Percentiles rank a stretch among this genome's conserved stretches.
Evolutionary conservation across 2,797 vertebrate species (phyloP).

Genomic region (Apogon talboti): DNA sequence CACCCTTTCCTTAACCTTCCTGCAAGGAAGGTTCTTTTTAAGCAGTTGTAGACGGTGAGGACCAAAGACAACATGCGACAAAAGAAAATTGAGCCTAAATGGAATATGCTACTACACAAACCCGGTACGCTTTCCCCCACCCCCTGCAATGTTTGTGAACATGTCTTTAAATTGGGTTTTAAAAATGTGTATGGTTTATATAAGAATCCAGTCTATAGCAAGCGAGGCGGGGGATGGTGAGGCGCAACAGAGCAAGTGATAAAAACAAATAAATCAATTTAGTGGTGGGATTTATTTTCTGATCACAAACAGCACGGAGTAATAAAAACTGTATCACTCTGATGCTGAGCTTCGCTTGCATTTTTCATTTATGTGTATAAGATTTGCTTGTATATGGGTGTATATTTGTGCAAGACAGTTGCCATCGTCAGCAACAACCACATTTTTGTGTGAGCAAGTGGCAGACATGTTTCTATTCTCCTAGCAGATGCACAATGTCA

Average conservation of each 20-base stretch:
- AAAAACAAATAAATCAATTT: constrained; percentile 81
- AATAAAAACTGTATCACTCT: constrained; percentile 74
- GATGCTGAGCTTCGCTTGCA: constrained; percentile 65
- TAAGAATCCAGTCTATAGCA: constrained; percentile 64
- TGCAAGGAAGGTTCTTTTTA: constrained; percentile 30
- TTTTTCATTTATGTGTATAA: constrained; percentile 63
- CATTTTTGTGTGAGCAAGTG: constrained; percentile 20
- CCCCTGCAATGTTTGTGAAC: constrained; percentile 38
- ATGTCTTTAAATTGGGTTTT: constrained; percentile 70
- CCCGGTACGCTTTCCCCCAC: background rate
- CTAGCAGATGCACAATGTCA: constrained; percentile 58
- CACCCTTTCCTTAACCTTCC: constrained; percentile 32
- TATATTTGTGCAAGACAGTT: constrained; percentile 37
- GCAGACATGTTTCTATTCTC: constrained; percentile 40
- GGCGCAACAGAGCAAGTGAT: constrained; percentile 66
- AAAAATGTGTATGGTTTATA: constrained; percentile 73
- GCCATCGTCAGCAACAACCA: constrained; percentile 33
- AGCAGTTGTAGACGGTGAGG: constrained; percentile 54
- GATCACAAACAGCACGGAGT: constrained; percentile 68
- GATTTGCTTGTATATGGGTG: constrained; percentile 17
- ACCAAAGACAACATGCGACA: constrained; percentile 28
- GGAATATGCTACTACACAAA: constrained; percentile 41
- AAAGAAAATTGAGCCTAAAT: constrained; percentile 63
- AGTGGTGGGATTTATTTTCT: constrained; percentile 71
- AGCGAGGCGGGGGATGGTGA: constrained; percentile 24